Percentiles rank a stretch among this genome's conserved stretches.
Conservation (phyloP, 1,140 invertebrate genomes). For the Lanistes nyassanus region DNA sequence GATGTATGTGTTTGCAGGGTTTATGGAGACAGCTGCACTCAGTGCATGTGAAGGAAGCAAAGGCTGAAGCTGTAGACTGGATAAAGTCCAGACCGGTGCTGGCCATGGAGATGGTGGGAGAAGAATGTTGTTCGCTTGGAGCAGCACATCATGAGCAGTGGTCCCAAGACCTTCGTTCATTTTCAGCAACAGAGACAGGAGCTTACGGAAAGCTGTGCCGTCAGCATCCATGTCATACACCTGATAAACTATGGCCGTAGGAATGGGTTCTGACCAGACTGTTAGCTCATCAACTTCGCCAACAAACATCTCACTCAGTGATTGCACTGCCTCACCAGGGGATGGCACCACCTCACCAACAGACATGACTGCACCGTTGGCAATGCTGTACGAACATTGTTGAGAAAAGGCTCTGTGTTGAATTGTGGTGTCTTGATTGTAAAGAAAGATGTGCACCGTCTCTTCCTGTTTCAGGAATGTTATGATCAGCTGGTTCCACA, state of each 20-base stretch:
- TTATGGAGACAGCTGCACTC: neutral
- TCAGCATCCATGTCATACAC: slow-evolving; percentile 40
- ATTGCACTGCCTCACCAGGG: slow-evolving; percentile 19
- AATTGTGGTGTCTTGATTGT: slow-evolving; percentile 28
- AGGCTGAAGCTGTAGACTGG: slow-evolving; percentile 28
- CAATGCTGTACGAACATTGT: slow-evolving; percentile 32
- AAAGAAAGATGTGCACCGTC: slow-evolving; percentile 38
- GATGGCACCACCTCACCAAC: slow-evolving; percentile 43
- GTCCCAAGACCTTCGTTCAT: slow-evolving; percentile 42
- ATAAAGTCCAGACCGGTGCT: slow-evolving; percentile 41
- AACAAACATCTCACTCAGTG: slow-evolving; percentile 26
- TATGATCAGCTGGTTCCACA: slow-evolving; percentile 48
- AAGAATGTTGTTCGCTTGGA: slow-evolving; percentile 28
- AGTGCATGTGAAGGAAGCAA: neutral
- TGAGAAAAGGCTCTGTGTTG: slow-evolving; percentile 28
- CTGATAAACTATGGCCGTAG: slow-evolving; percentile 37
- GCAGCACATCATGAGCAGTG: slow-evolving; percentile 33
- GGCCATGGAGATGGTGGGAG: slow-evolving; percentile 43
- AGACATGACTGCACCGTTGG: slow-evolving; percentile 30
- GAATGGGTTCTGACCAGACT: slow-evolving; percentile 38
- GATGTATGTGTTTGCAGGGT: slow-evolving; percentile 13
- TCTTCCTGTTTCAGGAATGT: slow-evolving; percentile 21
- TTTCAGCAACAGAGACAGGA: slow-evolving; percentile 36
- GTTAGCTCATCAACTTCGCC: slow-evolving; percentile 42
- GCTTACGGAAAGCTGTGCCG: slow-evolving; percentile 27